A percentile compares a stretch with the other conserved stretches of the same genome.
Conservation (phyloP, 2,888 invertebrate genomes). For the Notodonta dromedarius region DNA sequence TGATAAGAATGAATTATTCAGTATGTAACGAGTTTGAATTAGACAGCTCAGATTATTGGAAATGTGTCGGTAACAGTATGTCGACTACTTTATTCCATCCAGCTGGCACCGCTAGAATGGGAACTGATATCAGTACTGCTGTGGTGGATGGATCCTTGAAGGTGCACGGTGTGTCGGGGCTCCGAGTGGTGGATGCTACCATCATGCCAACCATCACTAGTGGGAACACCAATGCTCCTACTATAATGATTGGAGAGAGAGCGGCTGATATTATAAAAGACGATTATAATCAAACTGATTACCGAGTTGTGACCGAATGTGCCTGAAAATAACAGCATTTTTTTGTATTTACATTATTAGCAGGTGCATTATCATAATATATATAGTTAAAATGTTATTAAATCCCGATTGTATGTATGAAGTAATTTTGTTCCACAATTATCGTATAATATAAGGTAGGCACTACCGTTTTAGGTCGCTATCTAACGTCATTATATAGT, state of each 20-base stretch:
- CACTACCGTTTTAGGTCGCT: no score
- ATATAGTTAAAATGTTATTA: no score
- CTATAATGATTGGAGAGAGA: conserved; percentile 36
- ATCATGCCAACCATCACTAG: conserved; percentile 29
- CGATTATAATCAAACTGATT: conserved; percentile 1
- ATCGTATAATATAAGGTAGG: no score
- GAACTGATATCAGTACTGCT: conserved; percentile 47
- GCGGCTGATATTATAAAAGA: conserved; percentile 30
- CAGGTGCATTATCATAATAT: no score
- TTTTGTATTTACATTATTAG: no score
- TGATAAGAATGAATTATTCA: neutral
- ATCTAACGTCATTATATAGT: no score
- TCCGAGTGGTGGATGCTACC: conserved; percentile 31
- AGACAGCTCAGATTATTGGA: conserved; percentile 43
- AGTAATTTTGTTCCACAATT: no score
- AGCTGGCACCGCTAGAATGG: conserved; percentile 1
- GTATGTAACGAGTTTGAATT: conserved; percentile 29
- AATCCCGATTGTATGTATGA: no score
- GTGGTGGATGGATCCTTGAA: conserved; percentile 73
- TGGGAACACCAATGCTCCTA: conserved; percentile 32
- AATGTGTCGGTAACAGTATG: neutral
- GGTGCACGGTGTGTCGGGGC: conserved; percentile 72
- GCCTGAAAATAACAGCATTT: no score
- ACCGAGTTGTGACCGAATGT: no score
- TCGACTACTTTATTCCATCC: neutral